Evolutionary conservation across 2,797 vertebrate genomes (phyloP), one percentile per base, ranked within the genome.

Genomic region (Pantherophis alleghaniensis): DNA sequence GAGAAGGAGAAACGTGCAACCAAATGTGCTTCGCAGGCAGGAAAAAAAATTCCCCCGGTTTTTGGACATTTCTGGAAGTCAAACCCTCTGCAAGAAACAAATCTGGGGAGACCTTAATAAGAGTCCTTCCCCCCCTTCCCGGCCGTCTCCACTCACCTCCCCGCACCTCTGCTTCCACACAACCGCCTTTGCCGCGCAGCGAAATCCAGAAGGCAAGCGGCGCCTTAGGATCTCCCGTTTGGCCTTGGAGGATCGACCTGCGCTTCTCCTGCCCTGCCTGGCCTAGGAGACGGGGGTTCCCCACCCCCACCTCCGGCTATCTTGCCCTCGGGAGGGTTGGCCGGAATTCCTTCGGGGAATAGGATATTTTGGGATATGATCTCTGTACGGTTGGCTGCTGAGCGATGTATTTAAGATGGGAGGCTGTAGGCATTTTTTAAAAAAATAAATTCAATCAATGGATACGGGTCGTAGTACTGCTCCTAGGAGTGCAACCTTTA

Each of bases 51-150:
- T 32, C 14, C 63, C 14, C 66, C 13, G 63, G 0, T 0, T 7
- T 20, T 74, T 20, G 6, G 69, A 37, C 2, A 74, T 37, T 74
- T 42, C 18, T 37, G 32, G 1, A 20, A 79, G 16, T 79, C 42
- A 9, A 42, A 20, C 18, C 32, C 32, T 26, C 3, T 79, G 32
- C 7, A 42, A 79, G 32, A 10, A 79, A 10, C 16, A 3, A 9
- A 37, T 42, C 20, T 42, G 69, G 69, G 69, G n/a, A n/a, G 69
- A 20, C 16, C 32, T 69, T 69, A 14, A 32, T 69, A 14, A 32
- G 6, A 7, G 0, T 32, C 3, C 11, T 28, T 42, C 42, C 11
- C 20, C 20, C 57, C 1, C 32, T 0, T 6, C 2, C 16, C 6
- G 37, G 37, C 37, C 2, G 14, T 16, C n/a, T n/a, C 5, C 28